Evolutionary conservation across 2,113 vertebrate species (phyloP).

Genomic region (Cottus gobio): DNA sequence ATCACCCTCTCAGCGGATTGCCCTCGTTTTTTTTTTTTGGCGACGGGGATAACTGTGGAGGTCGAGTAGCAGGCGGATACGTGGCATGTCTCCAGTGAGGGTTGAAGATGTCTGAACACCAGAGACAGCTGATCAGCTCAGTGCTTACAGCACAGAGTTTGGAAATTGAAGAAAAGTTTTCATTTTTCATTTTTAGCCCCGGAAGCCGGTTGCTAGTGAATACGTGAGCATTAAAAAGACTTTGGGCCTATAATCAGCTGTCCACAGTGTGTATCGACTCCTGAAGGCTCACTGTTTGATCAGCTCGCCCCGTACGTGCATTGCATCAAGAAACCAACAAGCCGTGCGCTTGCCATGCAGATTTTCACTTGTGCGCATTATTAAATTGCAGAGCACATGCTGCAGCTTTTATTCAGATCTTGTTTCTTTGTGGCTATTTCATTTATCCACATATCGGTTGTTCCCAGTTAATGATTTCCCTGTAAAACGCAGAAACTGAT

Average conservation of each 20-base stretch:
- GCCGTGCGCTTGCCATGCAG: not conserved
- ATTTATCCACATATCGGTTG: constrained; percentile 9
- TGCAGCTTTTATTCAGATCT: not conserved
- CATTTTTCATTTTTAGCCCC: constrained; percentile 4
- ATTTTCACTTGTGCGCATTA: not conserved
- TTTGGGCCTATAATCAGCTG: constrained; percentile 1
- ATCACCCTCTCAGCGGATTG: no score
- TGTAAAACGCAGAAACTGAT: constrained; percentile 32
- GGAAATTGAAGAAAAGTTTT: not conserved
- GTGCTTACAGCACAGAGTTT: not conserved
- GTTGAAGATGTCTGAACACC: not conserved
- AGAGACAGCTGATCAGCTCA: not conserved
- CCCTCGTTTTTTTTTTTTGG: no score
- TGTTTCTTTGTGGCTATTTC: constrained; percentile 10
- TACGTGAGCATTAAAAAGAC: constrained; percentile 1
- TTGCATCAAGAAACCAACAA: not conserved
- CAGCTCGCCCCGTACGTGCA: not conserved
- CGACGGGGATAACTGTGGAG: no score
- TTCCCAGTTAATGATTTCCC: constrained; percentile 8
- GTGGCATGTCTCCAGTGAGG: no score
- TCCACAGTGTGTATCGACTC: constrained; percentile 1
- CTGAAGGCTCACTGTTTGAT: not conserved
- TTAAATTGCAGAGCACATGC: not conserved
- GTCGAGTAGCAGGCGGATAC: no score
- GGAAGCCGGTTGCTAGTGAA: constrained; percentile 28